phyloP scores from a whole-genome alignment of 35 echinoderm and acorn worm genomes.

The Lytechinus variegatus region DNA sequence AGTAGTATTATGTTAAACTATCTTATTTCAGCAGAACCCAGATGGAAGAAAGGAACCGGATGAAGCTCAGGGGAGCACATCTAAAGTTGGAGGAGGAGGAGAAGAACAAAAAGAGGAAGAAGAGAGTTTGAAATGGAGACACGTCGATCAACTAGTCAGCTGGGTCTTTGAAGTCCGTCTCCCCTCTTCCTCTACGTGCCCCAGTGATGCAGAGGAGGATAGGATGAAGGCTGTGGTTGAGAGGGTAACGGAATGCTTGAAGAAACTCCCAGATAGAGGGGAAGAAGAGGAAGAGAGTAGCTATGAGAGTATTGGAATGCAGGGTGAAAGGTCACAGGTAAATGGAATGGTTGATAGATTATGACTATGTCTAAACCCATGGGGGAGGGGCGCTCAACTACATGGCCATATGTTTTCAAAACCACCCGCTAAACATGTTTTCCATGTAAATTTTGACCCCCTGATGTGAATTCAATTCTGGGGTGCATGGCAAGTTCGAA shows the following conservation, averaged over 20 bases:
- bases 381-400: no score
- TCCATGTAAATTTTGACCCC: no score
- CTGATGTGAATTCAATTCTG: no score
- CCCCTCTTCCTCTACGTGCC: neutral
- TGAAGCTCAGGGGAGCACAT: neutral
- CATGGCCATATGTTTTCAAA: neutral
- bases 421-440: neutral
- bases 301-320: neutral
- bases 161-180: neutral
- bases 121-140: neutral
- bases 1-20: no score
- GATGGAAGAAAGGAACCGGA: constrained; percentile 3
- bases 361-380: no score
- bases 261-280: neutral
- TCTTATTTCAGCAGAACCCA: neutral
- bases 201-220: neutral
- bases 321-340: neutral
- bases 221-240: neutral
- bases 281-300: neutral
- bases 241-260: neutral
- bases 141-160: constrained; percentile 3
- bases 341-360: neutral
- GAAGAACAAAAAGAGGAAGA: neutral
- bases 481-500: no score
- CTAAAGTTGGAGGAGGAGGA: neutral